These are phyloP conservation scores for Ericerus pela DNA, from an alignment of 1,140 invertebrate species.

Conservation along the genomic window DNA sequence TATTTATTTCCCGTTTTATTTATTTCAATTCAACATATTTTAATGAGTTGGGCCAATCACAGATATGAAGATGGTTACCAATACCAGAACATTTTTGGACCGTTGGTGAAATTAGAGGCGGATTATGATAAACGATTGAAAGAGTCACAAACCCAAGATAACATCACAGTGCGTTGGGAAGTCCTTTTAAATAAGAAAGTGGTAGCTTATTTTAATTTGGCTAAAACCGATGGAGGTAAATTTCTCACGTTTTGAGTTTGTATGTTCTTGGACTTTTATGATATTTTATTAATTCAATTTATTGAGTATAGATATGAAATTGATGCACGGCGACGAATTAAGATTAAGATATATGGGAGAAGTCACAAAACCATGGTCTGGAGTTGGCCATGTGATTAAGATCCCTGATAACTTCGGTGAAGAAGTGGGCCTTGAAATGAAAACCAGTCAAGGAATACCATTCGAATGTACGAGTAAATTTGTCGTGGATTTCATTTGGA, in stretches of 20 bases:
- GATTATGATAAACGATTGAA: constrained; percentile 97
- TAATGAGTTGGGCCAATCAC: constrained; percentile 17
- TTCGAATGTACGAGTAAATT: constrained; percentile 88
- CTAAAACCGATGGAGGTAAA: constrained; percentile 76
- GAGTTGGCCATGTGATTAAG: constrained; percentile 93
- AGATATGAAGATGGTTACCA: constrained; percentile 97
- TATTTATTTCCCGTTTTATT: not conserved
- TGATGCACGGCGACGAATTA: constrained; percentile 31
- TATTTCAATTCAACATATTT: not conserved
- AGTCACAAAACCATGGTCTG: constrained; percentile 44
- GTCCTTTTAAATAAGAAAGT: constrained; percentile 96
- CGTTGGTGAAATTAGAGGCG: constrained; percentile 91
- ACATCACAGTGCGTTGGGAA: constrained; percentile 97
- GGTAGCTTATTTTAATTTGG: constrained; percentile 93
- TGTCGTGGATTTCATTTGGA: constrained; percentile 99
- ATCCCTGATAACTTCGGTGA: constrained; percentile 98
- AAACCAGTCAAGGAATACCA: constrained; percentile 75
- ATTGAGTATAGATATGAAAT: constrained; percentile 63
- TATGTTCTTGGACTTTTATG: not conserved
- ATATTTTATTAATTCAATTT: not conserved
- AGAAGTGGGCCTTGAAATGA: constrained; percentile 94
- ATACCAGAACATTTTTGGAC: constrained; percentile 97
- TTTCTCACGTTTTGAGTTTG: not conserved
- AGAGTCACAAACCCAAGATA: constrained; percentile 96
- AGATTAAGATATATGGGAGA: constrained; percentile 80